Evolutionary conservation across 1,140 invertebrate species (phyloP), one percentile per base, ranked within the genome.

Genomic region (Zaprionus vittiger): DNA sequence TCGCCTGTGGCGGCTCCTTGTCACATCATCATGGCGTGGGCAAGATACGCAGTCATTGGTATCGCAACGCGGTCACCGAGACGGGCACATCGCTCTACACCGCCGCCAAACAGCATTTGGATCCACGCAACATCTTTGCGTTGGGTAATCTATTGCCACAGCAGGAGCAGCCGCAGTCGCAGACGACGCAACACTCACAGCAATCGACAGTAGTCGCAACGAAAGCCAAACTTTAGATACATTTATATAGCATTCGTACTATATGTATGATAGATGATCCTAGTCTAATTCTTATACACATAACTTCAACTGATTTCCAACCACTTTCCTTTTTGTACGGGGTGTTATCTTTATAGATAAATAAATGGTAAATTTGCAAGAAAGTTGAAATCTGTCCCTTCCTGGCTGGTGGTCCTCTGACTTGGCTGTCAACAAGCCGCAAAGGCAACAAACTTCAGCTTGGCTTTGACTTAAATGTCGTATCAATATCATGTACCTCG

Each of bases 11-110:
- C 14, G 98, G 98, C 47, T 98, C 97, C 72, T 95, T 99, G 73
- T 99, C 98, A 1, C 98, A 99, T 94, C 98, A 99, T 93, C 98
- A 99, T 93, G 98, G 98, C 47, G 96, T 99, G 22, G 99, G 99
- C 1, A 99, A 99, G 93, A 93, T 99, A 47, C 94, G 99, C 38
- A 96, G 96, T 65, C 95, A 95, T 77, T 99, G 97, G 96, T 98
- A 98, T 81, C 93, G 93, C 7, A 92, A 94, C 4, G 95, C 96
- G 0, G 96, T 99, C 2, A 97, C 98, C 3, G 93, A 95, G 14
- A 94, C 96, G 4, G 98, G 97, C 0, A 93, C 97, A 1, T 93
- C 94, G 4, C 93, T 98, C 3, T 95, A 98, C 74, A 92, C 95
- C 5, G 96, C 97, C 0, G 95, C 98, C 0, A 99, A 99, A 93